Evolutionary conservation across 2,113 vertebrate genomes (phyloP).

Genomic region (Cyphomyrus plagiostoma): DNA sequence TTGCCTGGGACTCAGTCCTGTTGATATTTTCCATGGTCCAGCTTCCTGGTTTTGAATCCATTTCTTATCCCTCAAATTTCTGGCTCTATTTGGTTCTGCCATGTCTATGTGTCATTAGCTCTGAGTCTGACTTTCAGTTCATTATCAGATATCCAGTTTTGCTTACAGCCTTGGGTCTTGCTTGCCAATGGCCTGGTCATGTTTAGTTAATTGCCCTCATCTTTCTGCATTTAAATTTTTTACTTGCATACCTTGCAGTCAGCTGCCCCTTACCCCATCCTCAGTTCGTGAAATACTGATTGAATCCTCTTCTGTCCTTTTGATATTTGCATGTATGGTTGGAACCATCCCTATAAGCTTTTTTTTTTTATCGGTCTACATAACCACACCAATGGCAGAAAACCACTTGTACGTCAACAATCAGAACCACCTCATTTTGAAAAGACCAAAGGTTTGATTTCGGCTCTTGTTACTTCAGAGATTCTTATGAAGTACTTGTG

Average conservation of each 20-base stretch:
- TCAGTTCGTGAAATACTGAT: background rate
- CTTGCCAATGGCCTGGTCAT: background rate
- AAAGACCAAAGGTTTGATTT: conserved; percentile 16
- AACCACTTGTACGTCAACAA: background rate
- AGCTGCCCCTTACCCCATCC: background rate
- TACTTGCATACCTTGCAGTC: background rate
- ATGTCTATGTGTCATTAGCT: background rate
- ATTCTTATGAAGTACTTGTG: conserved; percentile 27
- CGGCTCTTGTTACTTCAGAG: conserved; percentile 18
- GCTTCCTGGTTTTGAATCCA: background rate
- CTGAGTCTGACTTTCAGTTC: background rate
- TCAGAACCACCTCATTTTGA: conserved; percentile 6
- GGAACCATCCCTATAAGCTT: background rate
- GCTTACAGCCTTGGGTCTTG: background rate
- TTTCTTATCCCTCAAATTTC: background rate
- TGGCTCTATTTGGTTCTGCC: background rate
- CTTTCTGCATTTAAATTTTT: background rate
- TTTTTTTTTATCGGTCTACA: background rate
- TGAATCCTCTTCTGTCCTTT: background rate
- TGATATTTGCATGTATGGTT: background rate
- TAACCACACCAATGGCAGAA: conserved; percentile 5
- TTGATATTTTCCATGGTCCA: background rate
- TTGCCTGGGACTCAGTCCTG: background rate
- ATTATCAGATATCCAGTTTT: background rate
- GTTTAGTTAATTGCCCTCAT: background rate